Conservation (phyloP, 2,113 vertebrate species). For the Sula dactylatra region DNA sequence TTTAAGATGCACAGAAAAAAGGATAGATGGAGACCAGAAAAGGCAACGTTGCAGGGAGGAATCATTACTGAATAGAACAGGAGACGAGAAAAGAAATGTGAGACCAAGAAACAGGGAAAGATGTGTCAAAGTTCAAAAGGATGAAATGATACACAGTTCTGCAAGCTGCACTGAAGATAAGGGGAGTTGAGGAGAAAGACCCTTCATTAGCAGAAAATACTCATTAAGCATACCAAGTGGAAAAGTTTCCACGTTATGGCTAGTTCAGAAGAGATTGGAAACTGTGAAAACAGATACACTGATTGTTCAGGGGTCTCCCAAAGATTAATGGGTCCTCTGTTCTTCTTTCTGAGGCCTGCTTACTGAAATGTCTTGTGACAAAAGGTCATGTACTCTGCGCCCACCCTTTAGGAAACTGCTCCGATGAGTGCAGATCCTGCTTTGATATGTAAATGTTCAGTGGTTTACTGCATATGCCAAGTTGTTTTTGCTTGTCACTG, state of each 20-base stretch:
- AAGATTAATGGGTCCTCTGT: constrained; percentile 64
- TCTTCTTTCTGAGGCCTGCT: constrained; percentile 26
- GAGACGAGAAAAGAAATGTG: not conserved
- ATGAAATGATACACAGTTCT: not conserved
- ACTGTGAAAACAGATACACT: constrained; percentile 11
- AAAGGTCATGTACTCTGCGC: not conserved
- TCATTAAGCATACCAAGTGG: constrained; percentile 29
- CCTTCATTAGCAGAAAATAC: constrained; percentile 20
- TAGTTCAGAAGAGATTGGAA: constrained; percentile 2
- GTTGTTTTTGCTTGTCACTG: not conserved
- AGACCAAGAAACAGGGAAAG: not conserved
- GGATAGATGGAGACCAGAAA: not conserved
- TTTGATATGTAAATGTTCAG: constrained; percentile 6
- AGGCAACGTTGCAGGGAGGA: not conserved
- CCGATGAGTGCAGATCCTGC: constrained; percentile 9
- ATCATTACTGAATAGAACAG: not conserved
- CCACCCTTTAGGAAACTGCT: constrained; percentile 1
- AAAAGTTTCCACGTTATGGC: not conserved
- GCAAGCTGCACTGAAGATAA: not conserved
- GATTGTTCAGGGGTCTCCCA: constrained; percentile 30
- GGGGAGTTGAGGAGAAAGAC: not conserved
- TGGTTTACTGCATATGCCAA: not conserved
- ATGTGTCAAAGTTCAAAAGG: not conserved
- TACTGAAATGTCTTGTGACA: not conserved
- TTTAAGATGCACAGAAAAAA: not conserved